phyloP scores from a whole-genome alignment of 2,113 vertebrate species.

The Hemiscyllium ocellatum region DNA sequence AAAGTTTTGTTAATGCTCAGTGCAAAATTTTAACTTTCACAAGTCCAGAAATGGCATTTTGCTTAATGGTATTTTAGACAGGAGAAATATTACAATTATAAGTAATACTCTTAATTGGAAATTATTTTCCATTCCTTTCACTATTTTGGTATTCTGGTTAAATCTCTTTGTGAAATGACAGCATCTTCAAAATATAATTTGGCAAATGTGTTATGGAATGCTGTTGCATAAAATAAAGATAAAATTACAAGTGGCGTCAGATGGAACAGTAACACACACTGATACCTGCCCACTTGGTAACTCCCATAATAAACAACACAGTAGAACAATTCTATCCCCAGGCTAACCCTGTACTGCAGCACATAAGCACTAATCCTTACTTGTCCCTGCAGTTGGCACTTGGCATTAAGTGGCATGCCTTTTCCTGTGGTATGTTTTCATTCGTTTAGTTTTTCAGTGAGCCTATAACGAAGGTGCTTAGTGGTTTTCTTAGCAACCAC shows the following conservation, averaged over 20 bases:
- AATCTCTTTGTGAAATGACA: neutral
- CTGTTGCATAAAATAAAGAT: neutral
- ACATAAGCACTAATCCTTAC: neutral
- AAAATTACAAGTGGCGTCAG: neutral
- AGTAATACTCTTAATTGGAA: neutral
- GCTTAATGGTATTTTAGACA: neutral
- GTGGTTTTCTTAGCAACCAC: neutral
- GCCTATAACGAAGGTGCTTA: neutral
- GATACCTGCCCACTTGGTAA: neutral
- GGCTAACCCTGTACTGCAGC: neutral
- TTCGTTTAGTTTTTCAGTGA: neutral
- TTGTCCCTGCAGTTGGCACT: neutral
- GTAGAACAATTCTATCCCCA: neutral
- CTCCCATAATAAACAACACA: neutral
- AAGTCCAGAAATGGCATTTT: no score
- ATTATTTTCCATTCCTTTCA: neutral
- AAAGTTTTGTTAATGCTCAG: neutral
- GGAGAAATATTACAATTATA: neutral
- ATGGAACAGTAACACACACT: neutral
- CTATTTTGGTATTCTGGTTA: neutral
- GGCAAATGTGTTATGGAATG: neutral
- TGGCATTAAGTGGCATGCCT: constrained; percentile 13
- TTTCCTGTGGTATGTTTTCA: neutral
- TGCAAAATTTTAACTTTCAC: neutral
- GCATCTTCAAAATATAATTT: neutral